These are phyloP conservation scores for Orchesellides sinensis DNA, from an alignment of 2,888 invertebrate genomes.

Conservation along the genomic window DNA sequence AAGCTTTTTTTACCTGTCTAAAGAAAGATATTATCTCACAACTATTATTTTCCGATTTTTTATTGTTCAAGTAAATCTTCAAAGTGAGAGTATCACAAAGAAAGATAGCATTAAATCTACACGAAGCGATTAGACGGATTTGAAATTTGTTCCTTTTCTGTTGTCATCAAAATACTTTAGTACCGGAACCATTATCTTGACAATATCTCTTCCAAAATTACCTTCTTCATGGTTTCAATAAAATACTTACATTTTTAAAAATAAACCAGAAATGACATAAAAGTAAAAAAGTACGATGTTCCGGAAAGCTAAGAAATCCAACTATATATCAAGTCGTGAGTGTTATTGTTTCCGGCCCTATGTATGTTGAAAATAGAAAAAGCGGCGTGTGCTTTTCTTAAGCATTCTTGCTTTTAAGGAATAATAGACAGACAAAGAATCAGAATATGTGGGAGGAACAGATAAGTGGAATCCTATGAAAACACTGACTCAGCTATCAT, in stretches of 20 bases:
- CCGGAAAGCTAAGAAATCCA: background rate
- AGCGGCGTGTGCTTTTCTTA: too few species aligned
- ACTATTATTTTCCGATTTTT: too few species aligned
- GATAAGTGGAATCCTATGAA: too few species aligned
- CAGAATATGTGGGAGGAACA: too few species aligned
- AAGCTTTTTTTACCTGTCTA: too few species aligned
- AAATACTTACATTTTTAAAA: constrained; percentile 9
- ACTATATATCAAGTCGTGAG: background rate
- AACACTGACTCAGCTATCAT: too few species aligned
- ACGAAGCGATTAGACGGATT: too few species aligned
- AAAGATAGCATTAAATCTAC: background rate
- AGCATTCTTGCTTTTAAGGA: too few species aligned
- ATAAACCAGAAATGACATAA: background rate
- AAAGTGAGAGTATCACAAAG: too few species aligned
- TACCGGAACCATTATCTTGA: constrained; percentile 27
- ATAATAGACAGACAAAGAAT: too few species aligned
- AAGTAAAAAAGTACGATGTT: background rate
- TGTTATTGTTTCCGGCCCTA: background rate
- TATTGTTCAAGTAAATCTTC: background rate
- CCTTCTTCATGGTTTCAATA: constrained; percentile 12
- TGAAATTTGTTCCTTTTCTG: too few species aligned
- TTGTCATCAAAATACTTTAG: background rate
- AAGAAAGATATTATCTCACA: too few species aligned
- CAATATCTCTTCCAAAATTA: background rate
- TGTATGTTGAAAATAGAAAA: background rate